These are phyloP conservation scores for Tangara arthus DNA, from an alignment of 2,797 vertebrate genomes.

Conservation along the genomic window DNA sequence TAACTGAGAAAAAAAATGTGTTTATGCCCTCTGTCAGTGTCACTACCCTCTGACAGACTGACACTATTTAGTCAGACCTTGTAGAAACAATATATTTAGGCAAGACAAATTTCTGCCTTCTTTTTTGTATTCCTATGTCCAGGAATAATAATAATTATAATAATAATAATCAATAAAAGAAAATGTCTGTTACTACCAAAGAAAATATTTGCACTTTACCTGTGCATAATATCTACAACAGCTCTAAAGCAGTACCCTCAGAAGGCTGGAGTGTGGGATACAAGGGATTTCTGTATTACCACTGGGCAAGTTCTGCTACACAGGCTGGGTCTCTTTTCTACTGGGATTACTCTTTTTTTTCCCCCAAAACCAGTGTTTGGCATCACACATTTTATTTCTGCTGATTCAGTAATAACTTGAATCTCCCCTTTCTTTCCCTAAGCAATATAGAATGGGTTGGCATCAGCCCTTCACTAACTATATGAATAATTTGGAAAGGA, in stretches of 20 bases:
- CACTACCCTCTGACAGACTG: neutral
- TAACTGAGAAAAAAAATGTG: neutral
- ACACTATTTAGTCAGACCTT: neutral
- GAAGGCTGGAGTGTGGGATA: neutral
- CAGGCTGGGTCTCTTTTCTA: neutral
- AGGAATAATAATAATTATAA: neutral
- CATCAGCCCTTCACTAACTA: neutral
- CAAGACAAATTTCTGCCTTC: neutral
- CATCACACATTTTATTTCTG: neutral
- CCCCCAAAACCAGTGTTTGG: neutral
- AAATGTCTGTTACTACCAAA: neutral
- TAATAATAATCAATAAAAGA: neutral
- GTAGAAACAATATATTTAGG: neutral
- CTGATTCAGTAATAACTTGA: neutral
- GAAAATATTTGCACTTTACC: neutral
- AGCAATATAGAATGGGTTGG: neutral
- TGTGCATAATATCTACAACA: neutral
- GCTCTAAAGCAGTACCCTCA: neutral
- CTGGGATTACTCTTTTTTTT: neutral
- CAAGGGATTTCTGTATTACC: neutral
- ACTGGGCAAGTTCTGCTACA: neutral
- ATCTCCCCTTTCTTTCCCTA: neutral
- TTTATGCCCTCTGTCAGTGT: neutral
- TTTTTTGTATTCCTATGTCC: neutral
- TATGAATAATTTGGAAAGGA: slow-evolving; percentile 4